Evolutionary conservation across 2,797 vertebrate species (phyloP), one percentile per base, ranked within the genome.

Genomic region (Yasuhikotakia modesta): DNA sequence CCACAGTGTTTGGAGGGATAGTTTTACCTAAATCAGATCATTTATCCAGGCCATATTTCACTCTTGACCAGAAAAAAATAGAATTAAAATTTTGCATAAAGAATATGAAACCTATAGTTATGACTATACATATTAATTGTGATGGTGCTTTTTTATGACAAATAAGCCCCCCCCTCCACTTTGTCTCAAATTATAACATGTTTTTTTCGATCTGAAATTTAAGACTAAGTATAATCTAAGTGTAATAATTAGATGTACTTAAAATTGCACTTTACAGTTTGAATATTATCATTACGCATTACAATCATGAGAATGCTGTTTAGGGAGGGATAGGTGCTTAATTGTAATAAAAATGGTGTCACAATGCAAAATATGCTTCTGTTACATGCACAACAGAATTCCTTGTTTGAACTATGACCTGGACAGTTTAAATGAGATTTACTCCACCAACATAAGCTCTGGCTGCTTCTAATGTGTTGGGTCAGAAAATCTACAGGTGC

Each of bases 401-500:
- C n/a, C n/a, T n/a, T n/a, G n/a, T n/a, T n/a, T n/a, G n/a, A n/a
- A n/a, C n/a, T n/a, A n/a, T 24, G 53, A 57, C 14, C 46, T 21
- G 13, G 22, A 57, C 55, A 57, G 21, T 11, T 57, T 57, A 2
- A 6, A 43, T 64, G 50, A 46, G 69, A 35, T 74, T 78, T 78
- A 45, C 65, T 67, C 57, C n/a, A 22, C 61, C 4, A 55, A 71
- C 55, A 46, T 48, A 61, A 75, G 75, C 65, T 79, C 32, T 64
- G 79, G 67, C 75, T 82, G 75, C 71, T 79, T 71, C 72, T 39
- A 60, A 66, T 39, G 66, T 70, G 60, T 64, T 73, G 52, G 43
- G 71, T 80, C 57, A 53, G 27, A 74, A 80, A 84, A 80, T 58
- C 30, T 50, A 50, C 32, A 66, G 61, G 68, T 75, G 68, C 27